Evolutionary conservation across 2,888 invertebrate genomes (phyloP).

Genomic region (Tetrapedia diversipes): DNA sequence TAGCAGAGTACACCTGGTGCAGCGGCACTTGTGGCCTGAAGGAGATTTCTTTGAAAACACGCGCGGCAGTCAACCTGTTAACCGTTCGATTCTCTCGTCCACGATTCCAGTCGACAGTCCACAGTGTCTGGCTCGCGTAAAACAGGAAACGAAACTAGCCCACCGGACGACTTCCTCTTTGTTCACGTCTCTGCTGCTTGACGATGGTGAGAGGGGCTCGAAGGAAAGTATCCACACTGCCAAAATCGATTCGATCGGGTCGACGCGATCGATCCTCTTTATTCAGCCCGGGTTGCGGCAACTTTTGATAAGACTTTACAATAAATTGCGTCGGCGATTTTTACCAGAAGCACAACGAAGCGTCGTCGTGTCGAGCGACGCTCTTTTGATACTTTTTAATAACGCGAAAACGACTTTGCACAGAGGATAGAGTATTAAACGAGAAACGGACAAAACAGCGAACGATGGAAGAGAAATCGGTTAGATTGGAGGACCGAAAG

Average conservation of each 20-base stretch:
- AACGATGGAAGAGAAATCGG: neutral
- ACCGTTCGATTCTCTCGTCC: no score
- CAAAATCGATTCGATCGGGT: constrained; percentile 37
- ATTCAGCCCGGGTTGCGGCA: neutral
- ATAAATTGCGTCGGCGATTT: neutral
- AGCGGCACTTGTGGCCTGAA: no score
- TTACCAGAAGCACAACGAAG: constrained; percentile 51
- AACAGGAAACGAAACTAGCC: no score
- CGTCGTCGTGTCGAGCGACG: constrained; percentile 1
- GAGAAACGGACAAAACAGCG: neutral
- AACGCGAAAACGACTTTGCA: constrained; percentile 12
- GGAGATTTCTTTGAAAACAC: no score
- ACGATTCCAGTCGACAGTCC: no score
- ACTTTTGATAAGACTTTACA: constrained; percentile 26
- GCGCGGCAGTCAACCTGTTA: no score
- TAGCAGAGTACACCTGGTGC: no score
- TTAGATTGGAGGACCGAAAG: neutral
- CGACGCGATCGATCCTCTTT: constrained; percentile 12
- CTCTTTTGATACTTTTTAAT: constrained; percentile 47
- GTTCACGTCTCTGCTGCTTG: no score
- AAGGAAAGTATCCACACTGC: constrained; percentile 50
- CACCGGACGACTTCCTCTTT: no score
- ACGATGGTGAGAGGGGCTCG: constrained; percentile 15
- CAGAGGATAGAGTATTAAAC: no score
- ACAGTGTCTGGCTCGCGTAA: no score